phyloP scores from a whole-genome alignment of 1,140 invertebrate species.

The Aphelenchoides avenae region DNA sequence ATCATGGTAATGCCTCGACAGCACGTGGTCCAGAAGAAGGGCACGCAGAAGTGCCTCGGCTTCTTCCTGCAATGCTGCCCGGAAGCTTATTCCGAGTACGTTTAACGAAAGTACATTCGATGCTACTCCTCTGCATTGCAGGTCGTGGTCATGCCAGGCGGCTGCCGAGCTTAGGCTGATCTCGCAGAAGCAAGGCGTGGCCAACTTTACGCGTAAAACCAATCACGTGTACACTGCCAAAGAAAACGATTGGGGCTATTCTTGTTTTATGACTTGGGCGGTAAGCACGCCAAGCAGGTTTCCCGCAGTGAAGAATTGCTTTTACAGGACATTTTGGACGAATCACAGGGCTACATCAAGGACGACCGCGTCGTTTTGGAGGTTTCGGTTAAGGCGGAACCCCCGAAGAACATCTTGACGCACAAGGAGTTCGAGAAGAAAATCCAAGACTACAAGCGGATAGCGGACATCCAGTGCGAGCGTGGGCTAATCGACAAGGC shows the following conservation, averaged over 20 bases:
- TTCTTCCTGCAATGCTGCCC: constrained; percentile 80
- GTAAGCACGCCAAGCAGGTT: constrained; percentile 59
- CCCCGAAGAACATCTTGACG: constrained; percentile 56
- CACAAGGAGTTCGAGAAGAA: constrained; percentile 55
- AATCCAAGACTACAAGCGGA: constrained; percentile 55
- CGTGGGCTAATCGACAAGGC: constrained; percentile 57
- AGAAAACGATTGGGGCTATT: constrained; percentile 60
- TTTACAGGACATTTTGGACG: constrained; percentile 57
- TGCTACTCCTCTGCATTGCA: constrained; percentile 90
- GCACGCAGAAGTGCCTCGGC: constrained; percentile 68
- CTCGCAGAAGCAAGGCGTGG: constrained; percentile 52
- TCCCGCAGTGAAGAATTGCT: not conserved
- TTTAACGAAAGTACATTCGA: constrained; percentile 94
- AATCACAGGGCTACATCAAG: constrained; percentile 57
- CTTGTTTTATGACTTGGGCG: constrained; percentile 85
- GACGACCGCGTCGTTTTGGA: constrained; percentile 55
- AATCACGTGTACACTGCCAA: constrained; percentile 59
- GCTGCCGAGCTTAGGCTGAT: constrained; percentile 53
- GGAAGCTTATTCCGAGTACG: constrained; percentile 71
- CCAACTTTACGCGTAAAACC: constrained; percentile 56
- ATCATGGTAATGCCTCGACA: constrained; percentile 94
- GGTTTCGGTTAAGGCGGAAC: constrained; percentile 56
- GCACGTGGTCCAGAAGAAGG: constrained; percentile 59
- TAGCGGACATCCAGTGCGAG: constrained; percentile 54
- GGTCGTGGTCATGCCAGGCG: constrained; percentile 61